Base-by-base conservation (phyloP, 2,797 vertebrate species). In the Falco concolor region DNA sequence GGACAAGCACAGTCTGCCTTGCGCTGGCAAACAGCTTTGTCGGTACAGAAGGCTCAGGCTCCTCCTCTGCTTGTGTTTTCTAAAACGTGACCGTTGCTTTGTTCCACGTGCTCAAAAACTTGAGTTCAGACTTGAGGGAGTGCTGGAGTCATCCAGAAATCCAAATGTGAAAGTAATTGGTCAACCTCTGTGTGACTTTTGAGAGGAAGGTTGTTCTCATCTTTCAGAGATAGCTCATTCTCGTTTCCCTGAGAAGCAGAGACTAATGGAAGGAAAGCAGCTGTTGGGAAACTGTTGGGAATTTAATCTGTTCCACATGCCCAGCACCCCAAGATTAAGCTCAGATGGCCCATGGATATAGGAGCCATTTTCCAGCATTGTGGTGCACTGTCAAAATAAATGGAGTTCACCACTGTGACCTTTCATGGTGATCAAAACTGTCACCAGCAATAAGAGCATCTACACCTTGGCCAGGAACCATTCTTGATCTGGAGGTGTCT, bases 271-370 rank as follows among this genome's bases (percentile, higher is more conserved):
- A 45, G 50, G 21, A 64, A 36, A 49, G n/a, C 24, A 61, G 24
- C 52, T 63, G 12, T 32, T 72, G 44, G 44, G n/a, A 73, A 47
- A 22, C 52, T 63, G 12, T 32, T 72, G 44, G 44, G n/a, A 73
- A 47, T 61, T 69, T 47, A 30, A 60, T 52, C 52, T 59, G 23
- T 5, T 4, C 5, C 65, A 61, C 40, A 40, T 14, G 38, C 40
- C 40, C 22, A 19, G 0, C 1, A 4, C 10, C 3, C 4, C 1
- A 10, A 2, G 5, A 28, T 64, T 50, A 20, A 76, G 44, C 17
- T 18, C 44, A 44, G 44, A 59, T n/a, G 8, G 7, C 22, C 13
- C 3, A 0, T n/a, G 45, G 68, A 21, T 13, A 9, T 12, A 40
- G 50, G 49, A 80, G 52, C 42, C 13, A 4, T 20, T 74, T 87